Conservation (phyloP, 2,888 invertebrate species). For the Cheilosia soror region DNA sequence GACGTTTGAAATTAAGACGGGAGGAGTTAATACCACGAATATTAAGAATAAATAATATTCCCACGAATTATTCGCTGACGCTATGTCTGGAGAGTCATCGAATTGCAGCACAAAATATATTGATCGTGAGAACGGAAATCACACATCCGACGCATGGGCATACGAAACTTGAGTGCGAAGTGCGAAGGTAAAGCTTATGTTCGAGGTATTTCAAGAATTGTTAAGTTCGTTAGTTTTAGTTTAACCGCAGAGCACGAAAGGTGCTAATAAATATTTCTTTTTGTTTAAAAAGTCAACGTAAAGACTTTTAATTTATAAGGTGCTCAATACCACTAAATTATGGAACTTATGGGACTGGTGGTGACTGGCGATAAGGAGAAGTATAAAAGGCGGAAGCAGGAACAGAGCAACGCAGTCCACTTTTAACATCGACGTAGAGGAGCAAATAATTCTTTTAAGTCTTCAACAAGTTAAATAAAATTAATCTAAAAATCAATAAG, state of each 20-base stretch:
- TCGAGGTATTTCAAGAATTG: neutral
- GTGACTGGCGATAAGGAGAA: no score
- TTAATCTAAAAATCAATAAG: no score
- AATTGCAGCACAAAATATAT: neutral
- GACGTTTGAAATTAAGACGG: conserved; percentile 16
- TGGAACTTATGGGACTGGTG: no score
- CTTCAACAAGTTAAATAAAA: no score
- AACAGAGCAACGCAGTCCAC: no score
- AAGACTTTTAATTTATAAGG: neutral
- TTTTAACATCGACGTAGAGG: no score
- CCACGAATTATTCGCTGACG: neutral
- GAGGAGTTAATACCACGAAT: conserved; percentile 17
- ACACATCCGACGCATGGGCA: conserved; percentile 3
- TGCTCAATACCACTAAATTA: no score
- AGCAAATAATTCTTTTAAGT: no score
- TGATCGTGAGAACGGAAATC: neutral
- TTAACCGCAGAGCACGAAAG: no score
- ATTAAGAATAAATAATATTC: conserved; percentile 1
- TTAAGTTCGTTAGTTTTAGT: neutral
- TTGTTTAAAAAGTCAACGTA: neutral
- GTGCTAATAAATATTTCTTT: neutral
- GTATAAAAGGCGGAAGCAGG: no score
- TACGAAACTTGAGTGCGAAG: neutral
- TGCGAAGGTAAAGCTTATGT: neutral
- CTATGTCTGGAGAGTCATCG: neutral